Percentiles rank a stretch among this genome's conserved stretches.
Conservation (phyloP, 2,113 vertebrate genomes). For the Istiophorus platypterus region DNA sequence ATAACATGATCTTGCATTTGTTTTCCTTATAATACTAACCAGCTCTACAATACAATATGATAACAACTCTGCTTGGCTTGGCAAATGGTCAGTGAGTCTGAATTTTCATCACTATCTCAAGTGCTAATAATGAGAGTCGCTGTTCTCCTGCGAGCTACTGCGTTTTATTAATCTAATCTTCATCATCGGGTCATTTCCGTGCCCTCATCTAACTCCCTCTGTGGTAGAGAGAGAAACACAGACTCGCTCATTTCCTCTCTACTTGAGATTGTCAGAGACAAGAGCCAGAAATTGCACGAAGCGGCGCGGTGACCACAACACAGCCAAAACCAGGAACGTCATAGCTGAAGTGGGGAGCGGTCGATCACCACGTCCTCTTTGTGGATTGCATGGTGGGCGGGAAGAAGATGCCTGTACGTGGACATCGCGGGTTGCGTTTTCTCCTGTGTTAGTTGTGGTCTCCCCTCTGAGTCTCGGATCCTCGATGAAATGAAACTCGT, state of each 20-base stretch:
- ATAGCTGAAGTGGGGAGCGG: neutral
- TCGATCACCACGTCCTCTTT: neutral
- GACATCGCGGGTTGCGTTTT: neutral
- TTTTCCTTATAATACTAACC: no score
- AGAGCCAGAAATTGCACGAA: conserved; percentile 1
- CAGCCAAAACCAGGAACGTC: neutral
- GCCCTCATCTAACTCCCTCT: conserved; percentile 13
- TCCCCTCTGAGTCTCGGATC: neutral
- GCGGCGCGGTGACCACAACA: neutral
- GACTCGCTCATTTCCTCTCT: conserved; percentile 39
- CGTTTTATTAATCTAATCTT: neutral
- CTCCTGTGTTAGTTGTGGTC: neutral
- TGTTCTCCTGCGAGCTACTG: neutral
- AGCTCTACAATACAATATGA: no score
- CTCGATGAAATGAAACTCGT: neutral
- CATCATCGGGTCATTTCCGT: conserved; percentile 6
- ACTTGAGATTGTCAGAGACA: conserved; percentile 16
- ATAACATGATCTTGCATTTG: no score
- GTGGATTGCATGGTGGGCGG: neutral
- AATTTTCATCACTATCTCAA: neutral
- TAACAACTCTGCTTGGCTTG: no score
- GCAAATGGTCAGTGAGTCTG: neutral
- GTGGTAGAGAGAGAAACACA: neutral
- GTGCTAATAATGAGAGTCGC: neutral
- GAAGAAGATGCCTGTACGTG: neutral